These are phyloP conservation scores for Sebastes iracundus DNA, from an alignment of 2,797 vertebrate genomes.

Conservation along the genomic window DNA sequence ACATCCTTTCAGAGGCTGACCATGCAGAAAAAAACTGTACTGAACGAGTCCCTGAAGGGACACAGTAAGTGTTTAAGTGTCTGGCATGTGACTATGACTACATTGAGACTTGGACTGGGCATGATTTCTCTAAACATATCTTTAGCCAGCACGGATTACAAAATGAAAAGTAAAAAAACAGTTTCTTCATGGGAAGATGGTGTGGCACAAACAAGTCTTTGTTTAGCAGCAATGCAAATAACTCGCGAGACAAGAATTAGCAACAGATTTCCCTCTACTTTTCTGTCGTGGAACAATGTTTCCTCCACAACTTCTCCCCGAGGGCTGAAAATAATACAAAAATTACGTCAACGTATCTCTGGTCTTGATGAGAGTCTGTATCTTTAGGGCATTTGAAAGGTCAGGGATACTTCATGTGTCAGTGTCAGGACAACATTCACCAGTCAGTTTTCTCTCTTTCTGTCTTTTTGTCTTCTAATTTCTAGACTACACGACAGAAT, in stretches of 20 bases:
- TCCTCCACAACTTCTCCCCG: background rate
- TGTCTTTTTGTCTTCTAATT: background rate
- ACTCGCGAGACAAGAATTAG: background rate
- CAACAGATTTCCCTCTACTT: background rate
- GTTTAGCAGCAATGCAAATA: background rate
- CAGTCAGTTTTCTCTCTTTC: background rate
- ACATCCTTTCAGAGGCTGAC: slow-evolving; percentile 31
- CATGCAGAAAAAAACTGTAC: background rate
- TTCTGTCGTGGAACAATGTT: background rate
- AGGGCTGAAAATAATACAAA: background rate
- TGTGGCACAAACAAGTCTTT: background rate
- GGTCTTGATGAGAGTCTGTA: background rate
- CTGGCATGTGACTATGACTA: slow-evolving; percentile 3
- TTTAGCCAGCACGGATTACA: background rate
- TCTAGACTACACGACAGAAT: background rate
- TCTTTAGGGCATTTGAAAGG: background rate
- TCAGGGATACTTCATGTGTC: background rate
- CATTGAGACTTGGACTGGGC: background rate
- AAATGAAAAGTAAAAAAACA: background rate
- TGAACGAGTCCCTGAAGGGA: background rate
- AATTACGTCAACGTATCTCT: background rate
- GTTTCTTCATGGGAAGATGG: background rate
- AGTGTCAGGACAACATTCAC: background rate
- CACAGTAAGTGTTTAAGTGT: background rate
- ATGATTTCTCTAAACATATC: background rate